Base-by-base conservation (phyloP, 30 jellyfish, hydroid and myxozoan species). In the Sanderia malayensis region DNA sequence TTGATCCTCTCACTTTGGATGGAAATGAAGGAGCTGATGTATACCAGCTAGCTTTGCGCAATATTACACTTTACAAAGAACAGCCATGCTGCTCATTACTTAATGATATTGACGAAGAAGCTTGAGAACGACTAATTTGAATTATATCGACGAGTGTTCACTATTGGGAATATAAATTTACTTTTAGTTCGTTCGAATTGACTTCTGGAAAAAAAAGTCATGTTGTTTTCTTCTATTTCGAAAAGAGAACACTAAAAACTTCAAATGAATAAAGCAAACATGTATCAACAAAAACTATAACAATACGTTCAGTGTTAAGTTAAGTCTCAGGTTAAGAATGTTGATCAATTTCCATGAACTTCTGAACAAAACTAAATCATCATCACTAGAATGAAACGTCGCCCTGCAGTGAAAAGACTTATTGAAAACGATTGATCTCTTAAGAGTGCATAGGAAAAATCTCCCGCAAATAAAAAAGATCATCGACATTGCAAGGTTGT, bases 281-380 rank as follows among this genome's bases (percentile, higher is more conserved):
- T 41, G 55, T 41, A 41, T 41, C 55, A 41, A 41, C 55, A n/a
- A 41, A 41, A 41, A 41, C 55, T 41, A 41, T 41, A 41, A 41
- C 55, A 41, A 41, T 41, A 41, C 55, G 55, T 41, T 41, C 55
- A 41, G 55, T 15, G 55, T 15, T 41, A 41, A 41, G 8, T 41
- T 41, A 41, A 41, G 55, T 41, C 55, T 41, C 55, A 41, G 8
- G 55, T 41, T 41, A 41, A 41, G 55, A 41, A 41, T 41, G 55
- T 41, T 41, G 55, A 41, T 41, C 55, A 41, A 41, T 41, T 41
- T 41, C 55, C 55, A 41, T 41, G 55, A 41, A 41, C 55, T n/a
- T n/a, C n/a, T n/a, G n/a, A n/a, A n/a, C n/a, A n/a, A n/a, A n/a
- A n/a, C n/a, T n/a, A n/a, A n/a, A n/a, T n/a, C n/a, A 41, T 41